Evolutionary conservation across 2,888 invertebrate genomes (phyloP).

Genomic region (Steinernema scapterisci): DNA sequence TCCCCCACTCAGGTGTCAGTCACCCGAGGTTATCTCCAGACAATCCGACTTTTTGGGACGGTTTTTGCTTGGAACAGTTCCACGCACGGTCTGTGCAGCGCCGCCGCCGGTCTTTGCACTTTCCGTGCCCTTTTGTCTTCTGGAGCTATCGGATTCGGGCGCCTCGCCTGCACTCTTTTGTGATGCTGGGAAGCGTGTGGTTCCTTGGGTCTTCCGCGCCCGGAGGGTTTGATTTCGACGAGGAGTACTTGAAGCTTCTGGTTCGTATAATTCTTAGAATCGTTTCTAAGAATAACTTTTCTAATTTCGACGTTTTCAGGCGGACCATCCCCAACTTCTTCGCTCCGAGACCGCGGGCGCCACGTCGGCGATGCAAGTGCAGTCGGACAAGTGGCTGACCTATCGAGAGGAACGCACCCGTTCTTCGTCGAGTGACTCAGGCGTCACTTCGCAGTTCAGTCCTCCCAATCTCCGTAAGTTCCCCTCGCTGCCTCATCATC

Average conservation of each 20-base stretch:
- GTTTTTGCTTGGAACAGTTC: background rate
- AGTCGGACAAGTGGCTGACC: slow-evolving; percentile 40
- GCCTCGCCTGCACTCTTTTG: too few species aligned
- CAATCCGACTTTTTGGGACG: background rate
- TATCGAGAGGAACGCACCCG: slow-evolving; percentile 50
- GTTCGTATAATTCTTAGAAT: background rate
- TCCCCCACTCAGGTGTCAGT: background rate
- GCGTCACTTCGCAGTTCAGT: slow-evolving; percentile 43
- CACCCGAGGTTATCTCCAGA: background rate
- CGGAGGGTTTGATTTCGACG: background rate
- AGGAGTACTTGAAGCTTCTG: background rate
- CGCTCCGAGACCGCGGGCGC: slow-evolving; percentile 45
- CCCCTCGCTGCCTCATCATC: background rate
- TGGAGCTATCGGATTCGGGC: too few species aligned
- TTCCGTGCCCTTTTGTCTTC: background rate
- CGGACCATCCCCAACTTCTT: slow-evolving; percentile 42
- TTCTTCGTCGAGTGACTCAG: slow-evolving; percentile 48
- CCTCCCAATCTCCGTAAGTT: slow-evolving; percentile 42
- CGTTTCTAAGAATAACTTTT: too few species aligned
- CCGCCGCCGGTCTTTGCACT: background rate
- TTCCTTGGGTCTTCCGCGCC: background rate
- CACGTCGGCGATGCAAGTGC: slow-evolving; percentile 42
- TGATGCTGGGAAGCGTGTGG: too few species aligned
- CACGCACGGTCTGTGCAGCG: background rate
- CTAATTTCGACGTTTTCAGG: slow-evolving; percentile 19